Percentiles rank a stretch among this genome's conserved stretches.
phyloP scores from a whole-genome alignment of 2,888 invertebrate genomes.

The Ormyrus labotus region DNA sequence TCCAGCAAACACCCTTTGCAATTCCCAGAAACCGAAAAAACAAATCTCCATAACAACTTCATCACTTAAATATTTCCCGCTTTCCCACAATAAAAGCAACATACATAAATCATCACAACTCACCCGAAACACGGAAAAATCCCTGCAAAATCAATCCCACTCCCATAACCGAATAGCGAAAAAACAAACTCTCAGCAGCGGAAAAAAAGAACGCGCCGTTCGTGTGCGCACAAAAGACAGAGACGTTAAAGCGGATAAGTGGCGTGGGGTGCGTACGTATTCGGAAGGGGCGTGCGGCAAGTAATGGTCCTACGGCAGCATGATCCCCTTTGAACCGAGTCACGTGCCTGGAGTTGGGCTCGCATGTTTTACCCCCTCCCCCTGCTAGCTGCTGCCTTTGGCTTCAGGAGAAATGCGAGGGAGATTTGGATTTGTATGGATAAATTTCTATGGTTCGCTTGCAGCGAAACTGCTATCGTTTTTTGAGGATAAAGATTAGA shows the following conservation, averaged over 20 bases:
- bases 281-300: not conserved
- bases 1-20: no score
- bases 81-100: constrained; percentile 51
- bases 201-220: constrained; percentile 12
- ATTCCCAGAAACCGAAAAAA: no score
- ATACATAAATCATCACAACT: constrained; percentile 32
- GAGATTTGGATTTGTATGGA: not conserved
- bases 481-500: not conserved
- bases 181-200: constrained; percentile 15
- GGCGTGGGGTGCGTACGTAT: constrained; percentile 20
- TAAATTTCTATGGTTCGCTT: constrained; percentile 27
- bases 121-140: constrained; percentile 28
- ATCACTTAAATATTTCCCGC: not conserved
- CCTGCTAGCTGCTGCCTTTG: not conserved
- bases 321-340: constrained; percentile 31
- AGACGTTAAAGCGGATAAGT: constrained; percentile 41
- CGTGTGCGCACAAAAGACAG: constrained; percentile 21
- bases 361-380: not conserved
- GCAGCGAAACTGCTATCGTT: constrained; percentile 16
- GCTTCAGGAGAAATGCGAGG: not conserved
- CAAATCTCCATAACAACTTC: constrained; percentile 22
- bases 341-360: constrained; percentile 35
- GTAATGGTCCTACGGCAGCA: constrained; percentile 23
- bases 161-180: not conserved
- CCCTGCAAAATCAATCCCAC: not conserved